These are phyloP conservation scores for Ormyrus nitidulus DNA, from an alignment of 2,888 invertebrate species.

Conservation along the genomic window DNA sequence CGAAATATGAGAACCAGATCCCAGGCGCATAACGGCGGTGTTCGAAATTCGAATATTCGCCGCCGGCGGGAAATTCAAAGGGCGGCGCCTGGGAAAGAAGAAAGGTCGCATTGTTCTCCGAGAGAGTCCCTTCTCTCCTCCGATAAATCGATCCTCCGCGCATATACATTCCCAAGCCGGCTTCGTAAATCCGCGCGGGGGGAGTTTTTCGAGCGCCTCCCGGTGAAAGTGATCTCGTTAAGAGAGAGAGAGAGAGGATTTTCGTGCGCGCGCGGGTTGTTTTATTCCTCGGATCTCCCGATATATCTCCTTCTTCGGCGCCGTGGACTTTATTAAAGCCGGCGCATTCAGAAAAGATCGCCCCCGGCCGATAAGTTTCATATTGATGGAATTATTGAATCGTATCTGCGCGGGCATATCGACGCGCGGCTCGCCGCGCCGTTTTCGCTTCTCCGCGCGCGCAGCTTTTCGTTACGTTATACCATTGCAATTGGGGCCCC, in stretches of 20 bases:
- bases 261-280: not conserved
- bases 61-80: not conserved
- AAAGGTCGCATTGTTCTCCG: not conserved
- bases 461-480: not conserved
- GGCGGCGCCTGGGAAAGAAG: slow-evolving; percentile 14
- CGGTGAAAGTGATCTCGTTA: slow-evolving; percentile 32
- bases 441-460: too few species aligned
- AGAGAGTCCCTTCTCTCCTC: slow-evolving; percentile 25
- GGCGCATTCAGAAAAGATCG: not conserved
- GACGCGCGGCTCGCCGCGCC: too few species aligned
- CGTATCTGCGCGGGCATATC: not conserved
- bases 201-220: slow-evolving; percentile 8
- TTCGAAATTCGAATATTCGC: slow-evolving; percentile 10
- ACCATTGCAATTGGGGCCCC: too few species aligned
- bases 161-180: slow-evolving; percentile 5
- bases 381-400: slow-evolving; percentile 25
- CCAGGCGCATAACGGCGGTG: not conserved
- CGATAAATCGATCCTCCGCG: not conserved
- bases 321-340: slow-evolving; percentile 8
- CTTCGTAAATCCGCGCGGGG: slow-evolving; percentile 2
- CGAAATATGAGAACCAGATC: slow-evolving; percentile 6
- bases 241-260: not conserved
- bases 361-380: not conserved
- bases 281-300: not conserved
- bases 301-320: not conserved